These are phyloP conservation scores for Trichogramma dendrolimi DNA, from an alignment of 2,888 invertebrate species.

Conservation along the genomic window DNA sequence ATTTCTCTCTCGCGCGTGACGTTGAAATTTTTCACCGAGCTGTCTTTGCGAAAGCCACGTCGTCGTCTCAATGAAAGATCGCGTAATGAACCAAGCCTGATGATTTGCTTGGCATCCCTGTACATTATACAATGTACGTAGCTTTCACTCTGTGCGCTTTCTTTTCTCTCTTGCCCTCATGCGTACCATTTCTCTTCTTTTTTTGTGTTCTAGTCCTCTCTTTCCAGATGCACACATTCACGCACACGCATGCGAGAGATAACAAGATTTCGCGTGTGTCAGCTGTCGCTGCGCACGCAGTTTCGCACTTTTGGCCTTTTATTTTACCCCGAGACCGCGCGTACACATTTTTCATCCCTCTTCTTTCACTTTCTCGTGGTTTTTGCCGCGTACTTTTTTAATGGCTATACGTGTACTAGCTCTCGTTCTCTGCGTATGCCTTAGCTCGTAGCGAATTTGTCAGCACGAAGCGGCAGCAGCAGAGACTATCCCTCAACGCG, in stretches of 20 bases:
- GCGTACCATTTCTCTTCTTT: background rate
- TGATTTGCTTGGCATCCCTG: background rate
- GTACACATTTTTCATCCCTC: slow-evolving; percentile 8
- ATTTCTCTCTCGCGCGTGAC: too few relatives aligned
- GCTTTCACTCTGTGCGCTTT: slow-evolving; percentile 3
- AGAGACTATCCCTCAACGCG: too few relatives aligned
- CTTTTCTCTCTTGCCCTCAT: background rate
- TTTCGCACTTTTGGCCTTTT: slow-evolving; percentile 18
- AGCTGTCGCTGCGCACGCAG: slow-evolving; percentile 21
- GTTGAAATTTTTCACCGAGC: background rate
- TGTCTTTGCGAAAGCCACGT: background rate
- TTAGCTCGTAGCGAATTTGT: too few relatives aligned
- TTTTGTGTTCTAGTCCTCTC: background rate
- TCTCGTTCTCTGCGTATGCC: too few relatives aligned
- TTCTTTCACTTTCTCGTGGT: slow-evolving; percentile 3
- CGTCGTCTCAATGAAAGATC: slow-evolving; percentile 18
- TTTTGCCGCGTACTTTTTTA: background rate
- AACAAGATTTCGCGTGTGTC: slow-evolving; percentile 28
- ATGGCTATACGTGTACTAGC: too few relatives aligned
- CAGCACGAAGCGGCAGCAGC: too few relatives aligned
- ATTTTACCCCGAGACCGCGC: slow-evolving; percentile 14
- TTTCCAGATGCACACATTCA: background rate
- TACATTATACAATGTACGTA: slow-evolving; percentile 9
- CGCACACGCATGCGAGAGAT: slow-evolving; percentile 10
- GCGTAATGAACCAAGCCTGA: slow-evolving; percentile 18